These are phyloP conservation scores for Lasioglossum lativentre DNA, from an alignment of 2,888 invertebrate genomes.

Conservation along the genomic window DNA sequence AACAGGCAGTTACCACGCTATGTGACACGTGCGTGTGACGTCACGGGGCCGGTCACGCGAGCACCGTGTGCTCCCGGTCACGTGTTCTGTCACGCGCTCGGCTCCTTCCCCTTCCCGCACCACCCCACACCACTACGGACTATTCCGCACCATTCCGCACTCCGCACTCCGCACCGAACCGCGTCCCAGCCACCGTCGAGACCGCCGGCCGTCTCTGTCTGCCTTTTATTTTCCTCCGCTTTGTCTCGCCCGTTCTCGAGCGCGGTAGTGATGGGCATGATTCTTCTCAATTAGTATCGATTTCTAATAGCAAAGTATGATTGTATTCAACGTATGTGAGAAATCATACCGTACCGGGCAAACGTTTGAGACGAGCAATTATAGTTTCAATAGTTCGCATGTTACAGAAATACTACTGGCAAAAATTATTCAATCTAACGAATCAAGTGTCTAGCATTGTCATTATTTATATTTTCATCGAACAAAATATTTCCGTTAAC, in stretches of 20 bases:
- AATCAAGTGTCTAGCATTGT: background rate
- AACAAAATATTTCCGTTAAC: background rate
- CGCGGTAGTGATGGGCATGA: background rate
- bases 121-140: background rate
- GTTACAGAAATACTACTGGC: background rate
- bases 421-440: background rate
- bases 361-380: too few relatives aligned
- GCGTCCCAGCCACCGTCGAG: conserved; percentile 37
- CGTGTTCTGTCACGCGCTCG: conserved; percentile 84
- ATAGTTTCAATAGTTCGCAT: too few relatives aligned
- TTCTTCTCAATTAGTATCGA: conserved; percentile 1
- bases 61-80: conserved; percentile 83
- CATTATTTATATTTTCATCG: background rate
- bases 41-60: conserved; percentile 84
- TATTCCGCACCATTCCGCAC: background rate
- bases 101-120: conserved; percentile 25
- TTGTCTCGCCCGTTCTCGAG: conserved; percentile 20
- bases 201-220: conserved; percentile 36
- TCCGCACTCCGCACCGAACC: conserved; percentile 23
- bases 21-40: conserved; percentile 84
- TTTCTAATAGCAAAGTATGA: background rate
- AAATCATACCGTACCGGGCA: too few relatives aligned
- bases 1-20: conserved; percentile 79
- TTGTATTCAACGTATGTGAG: background rate
- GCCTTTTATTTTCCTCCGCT: conserved; percentile 15